phyloP scores from a whole-genome alignment of 2,797 vertebrate species.

The Oreonectes daqikongensis region DNA sequence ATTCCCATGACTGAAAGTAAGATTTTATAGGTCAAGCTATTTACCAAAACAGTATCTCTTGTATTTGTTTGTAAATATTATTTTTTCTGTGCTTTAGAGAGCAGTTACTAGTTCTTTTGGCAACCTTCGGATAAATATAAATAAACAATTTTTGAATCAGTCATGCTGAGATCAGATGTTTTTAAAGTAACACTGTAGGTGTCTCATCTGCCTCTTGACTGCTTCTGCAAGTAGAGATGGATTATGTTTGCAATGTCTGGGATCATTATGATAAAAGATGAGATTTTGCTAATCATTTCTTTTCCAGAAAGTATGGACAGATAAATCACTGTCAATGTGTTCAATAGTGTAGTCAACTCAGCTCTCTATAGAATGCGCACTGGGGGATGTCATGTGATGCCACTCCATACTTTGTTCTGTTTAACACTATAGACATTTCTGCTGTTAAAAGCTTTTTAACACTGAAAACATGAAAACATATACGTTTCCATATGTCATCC shows the following conservation, averaged over 20 bases:
- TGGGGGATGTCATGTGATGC: not conserved
- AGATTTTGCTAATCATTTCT: not conserved
- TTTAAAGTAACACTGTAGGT: not conserved
- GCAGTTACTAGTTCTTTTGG: not conserved
- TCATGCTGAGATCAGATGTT: not conserved
- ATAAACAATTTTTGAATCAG: not conserved
- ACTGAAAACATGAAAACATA: not conserved
- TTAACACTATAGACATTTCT: not conserved
- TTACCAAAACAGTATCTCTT: too few species aligned
- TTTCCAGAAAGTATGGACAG: not conserved
- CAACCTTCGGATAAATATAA: not conserved
- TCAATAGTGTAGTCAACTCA: not conserved
- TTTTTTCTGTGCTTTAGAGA: not conserved
- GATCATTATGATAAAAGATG: not conserved
- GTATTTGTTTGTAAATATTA: not conserved
- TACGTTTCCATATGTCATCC: too few species aligned
- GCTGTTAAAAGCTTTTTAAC: not conserved
- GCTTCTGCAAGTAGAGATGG: not conserved
- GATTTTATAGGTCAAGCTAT: slow-evolving; percentile 27
- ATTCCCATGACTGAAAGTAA: slow-evolving; percentile 69
- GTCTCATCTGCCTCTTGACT: too few species aligned
- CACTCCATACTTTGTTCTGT: not conserved
- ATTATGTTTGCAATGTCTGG: not conserved
- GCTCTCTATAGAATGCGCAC: not conserved
- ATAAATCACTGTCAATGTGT: not conserved